A percentile compares a stretch with the other conserved stretches of the same genome.
Evolutionary conservation across 2,888 invertebrate species (phyloP).

Genomic region (Candidula unifasciata): DNA sequence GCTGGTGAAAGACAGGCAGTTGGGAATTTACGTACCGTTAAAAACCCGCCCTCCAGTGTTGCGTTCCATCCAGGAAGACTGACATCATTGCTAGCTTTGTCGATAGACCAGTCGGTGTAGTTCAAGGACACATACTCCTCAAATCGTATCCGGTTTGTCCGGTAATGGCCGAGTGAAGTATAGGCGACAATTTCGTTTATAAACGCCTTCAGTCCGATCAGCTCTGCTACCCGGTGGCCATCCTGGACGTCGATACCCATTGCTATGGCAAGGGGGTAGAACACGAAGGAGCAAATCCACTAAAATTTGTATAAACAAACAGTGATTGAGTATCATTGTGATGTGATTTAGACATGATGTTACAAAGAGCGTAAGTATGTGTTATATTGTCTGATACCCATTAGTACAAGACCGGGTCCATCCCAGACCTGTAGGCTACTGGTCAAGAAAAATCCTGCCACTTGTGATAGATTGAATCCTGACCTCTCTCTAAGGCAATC

Average conservation of each 20-base stretch:
- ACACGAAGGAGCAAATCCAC: constrained; percentile 87
- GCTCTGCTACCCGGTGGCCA: constrained; percentile 86
- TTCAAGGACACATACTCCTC: constrained; percentile 49
- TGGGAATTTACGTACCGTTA: not conserved
- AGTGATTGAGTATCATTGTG: not conserved
- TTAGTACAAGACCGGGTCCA: too few relatives aligned
- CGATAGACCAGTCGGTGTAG: constrained; percentile 28
- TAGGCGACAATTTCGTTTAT: constrained; percentile 96
- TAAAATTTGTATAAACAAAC: not conserved
- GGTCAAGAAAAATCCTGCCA: too few relatives aligned
- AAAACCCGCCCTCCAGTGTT: constrained; percentile 14
- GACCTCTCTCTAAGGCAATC: too few relatives aligned
- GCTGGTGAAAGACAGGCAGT: not conserved
- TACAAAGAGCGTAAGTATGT: too few relatives aligned
- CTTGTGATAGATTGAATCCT: too few relatives aligned
- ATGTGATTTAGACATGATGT: too few relatives aligned
- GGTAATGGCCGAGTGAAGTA: constrained; percentile 80
- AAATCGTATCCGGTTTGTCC: constrained; percentile 58
- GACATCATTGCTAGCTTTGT: not conserved
- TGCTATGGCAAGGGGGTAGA: constrained; percentile 92
- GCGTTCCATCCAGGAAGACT: constrained; percentile 24
- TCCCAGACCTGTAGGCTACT: too few relatives aligned
- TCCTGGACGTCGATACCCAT: constrained; percentile 86
- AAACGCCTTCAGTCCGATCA: constrained; percentile 93
- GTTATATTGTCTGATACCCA: too few relatives aligned